phyloP scores from a whole-genome alignment of 1,140 invertebrate species.

The Melanaphis sacchari region DNA sequence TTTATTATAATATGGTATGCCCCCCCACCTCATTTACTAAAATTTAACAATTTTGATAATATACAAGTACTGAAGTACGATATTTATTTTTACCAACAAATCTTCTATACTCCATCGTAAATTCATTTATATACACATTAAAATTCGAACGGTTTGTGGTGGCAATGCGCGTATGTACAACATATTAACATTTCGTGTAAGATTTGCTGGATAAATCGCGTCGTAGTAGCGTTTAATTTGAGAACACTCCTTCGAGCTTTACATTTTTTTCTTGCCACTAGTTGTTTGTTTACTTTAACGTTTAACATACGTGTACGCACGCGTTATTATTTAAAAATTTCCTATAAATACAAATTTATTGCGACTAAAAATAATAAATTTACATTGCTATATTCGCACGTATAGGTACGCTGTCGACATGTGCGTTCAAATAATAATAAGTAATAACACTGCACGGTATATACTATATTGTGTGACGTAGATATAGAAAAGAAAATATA shows the following conservation, averaged over 20 bases:
- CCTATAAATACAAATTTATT: neutral
- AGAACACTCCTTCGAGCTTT: neutral
- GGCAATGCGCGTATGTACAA: too few species aligned
- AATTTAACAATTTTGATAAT: neutral
- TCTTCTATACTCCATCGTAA: neutral
- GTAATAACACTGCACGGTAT: neutral
- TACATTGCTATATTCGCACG: neutral
- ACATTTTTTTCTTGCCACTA: neutral
- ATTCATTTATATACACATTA: neutral
- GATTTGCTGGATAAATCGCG: too few species aligned
- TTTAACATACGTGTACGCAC: too few species aligned
- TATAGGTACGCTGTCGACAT: neutral
- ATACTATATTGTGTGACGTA: neutral
- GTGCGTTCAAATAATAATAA: neutral
- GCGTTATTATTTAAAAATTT: neutral
- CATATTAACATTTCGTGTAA: too few species aligned
- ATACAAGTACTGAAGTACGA: too few species aligned
- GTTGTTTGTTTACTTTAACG: neutral
- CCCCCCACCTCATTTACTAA: neutral
- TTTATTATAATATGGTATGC: neutral
- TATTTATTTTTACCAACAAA: neutral
- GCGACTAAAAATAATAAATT: neutral
- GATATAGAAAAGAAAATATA: neutral
- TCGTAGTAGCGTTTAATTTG: neutral
- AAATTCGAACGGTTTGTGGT: neutral